These are phyloP conservation scores for Aleiodes testaceus DNA, from an alignment of 2,888 invertebrate genomes.

Conservation along the genomic window DNA sequence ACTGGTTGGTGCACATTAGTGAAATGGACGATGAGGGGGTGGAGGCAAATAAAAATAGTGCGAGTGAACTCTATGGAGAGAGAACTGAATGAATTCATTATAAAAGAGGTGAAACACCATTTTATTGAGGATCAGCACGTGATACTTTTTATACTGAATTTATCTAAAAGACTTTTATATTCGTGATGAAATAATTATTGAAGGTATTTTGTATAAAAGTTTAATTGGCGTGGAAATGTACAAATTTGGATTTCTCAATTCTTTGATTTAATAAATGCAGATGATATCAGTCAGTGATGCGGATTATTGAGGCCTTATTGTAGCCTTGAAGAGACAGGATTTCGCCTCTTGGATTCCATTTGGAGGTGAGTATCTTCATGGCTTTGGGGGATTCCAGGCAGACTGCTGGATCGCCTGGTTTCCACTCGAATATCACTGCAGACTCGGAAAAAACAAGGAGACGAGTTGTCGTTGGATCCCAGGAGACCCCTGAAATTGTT, in stretches of 20 bases:
- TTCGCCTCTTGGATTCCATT: constrained; percentile 62
- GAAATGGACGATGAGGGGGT: constrained; percentile 56
- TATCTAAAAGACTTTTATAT: constrained; percentile 51
- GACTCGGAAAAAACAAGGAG: constrained; percentile 64
- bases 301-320: constrained; percentile 61
- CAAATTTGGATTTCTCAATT: not conserved
- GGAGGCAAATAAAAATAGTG: constrained; percentile 48
- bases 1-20: constrained; percentile 62
- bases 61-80: not conserved
- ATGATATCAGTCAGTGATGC: constrained; percentile 26
- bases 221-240: constrained; percentile 1
- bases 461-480: constrained; percentile 59
- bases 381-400: constrained; percentile 60
- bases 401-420: constrained; percentile 52
- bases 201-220: constrained; percentile 4
- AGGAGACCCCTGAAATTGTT: constrained; percentile 58
- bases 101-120: too few relatives aligned
- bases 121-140: too few relatives aligned
- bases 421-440: constrained; percentile 64
- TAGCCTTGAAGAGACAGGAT: constrained; percentile 62
- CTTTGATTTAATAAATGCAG: not conserved
- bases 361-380: constrained; percentile 61
- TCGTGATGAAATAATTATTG: not conserved
- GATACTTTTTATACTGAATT: too few relatives aligned
- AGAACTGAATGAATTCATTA: not conserved